Evolutionary conservation across 2,113 vertebrate species (phyloP).

Genomic region (Bubalus kerabau): DNA sequence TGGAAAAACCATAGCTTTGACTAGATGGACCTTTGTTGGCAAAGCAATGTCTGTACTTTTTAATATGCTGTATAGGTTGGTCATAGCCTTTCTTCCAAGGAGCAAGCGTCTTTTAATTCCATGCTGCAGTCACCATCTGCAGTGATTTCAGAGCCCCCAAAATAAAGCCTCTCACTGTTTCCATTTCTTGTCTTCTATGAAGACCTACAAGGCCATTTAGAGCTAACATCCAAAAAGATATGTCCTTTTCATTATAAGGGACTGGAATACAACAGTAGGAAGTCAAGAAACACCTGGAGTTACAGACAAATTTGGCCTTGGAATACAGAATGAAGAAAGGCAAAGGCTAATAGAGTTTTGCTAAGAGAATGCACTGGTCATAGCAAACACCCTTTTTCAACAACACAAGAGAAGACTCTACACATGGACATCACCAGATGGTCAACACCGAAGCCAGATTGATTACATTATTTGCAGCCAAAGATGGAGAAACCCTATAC

Average conservation of each 20-base stretch:
- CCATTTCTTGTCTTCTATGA: not conserved
- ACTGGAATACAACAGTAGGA: not conserved
- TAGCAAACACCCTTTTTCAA: not conserved
- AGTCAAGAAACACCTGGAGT: not conserved
- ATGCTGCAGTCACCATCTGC: not conserved
- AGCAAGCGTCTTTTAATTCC: not conserved
- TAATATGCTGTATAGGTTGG: not conserved
- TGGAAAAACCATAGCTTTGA: not conserved
- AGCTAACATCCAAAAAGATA: not conserved
- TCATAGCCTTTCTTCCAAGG: not conserved
- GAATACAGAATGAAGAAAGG: not conserved
- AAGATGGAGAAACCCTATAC: not conserved
- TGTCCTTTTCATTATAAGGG: not conserved
- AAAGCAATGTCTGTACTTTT: not conserved
- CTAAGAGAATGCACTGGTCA: not conserved
- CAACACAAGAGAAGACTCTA: not conserved
- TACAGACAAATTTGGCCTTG: not conserved
- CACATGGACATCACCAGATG: not conserved
- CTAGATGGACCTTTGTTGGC: not conserved
- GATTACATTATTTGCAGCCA: not conserved
- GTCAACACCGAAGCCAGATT: not conserved
- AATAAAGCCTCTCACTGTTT: not conserved
- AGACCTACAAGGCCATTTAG: not conserved
- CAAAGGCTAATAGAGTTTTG: not conserved
- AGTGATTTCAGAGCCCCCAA: not conserved